Base-by-base conservation (phyloP, 2,888 invertebrate species). In the Amiota minor region DNA sequence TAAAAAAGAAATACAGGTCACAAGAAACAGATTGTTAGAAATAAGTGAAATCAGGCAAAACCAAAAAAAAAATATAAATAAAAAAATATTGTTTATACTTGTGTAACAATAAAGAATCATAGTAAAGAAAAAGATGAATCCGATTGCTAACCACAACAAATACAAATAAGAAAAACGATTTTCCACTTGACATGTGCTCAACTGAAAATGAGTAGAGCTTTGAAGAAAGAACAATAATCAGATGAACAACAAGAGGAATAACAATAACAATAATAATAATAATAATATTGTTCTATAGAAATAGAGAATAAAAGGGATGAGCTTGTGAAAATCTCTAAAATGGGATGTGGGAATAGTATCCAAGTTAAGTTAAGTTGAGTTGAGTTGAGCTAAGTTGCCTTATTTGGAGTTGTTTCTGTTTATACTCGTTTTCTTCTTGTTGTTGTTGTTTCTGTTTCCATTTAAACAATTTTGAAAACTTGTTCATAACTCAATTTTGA, bases 141-240 rank as follows among this genome's bases (percentile, higher is more conserved):
- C 35, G 35, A 35, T 35, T 35, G 35, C 6, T 35, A 35, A 35
- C 53, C 18, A 53, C 35, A 50, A 71, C 53, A 71, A 64, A 9
- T 20, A 53, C 53, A 35, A 49, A 65, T 64, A 74, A 79, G 45
- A 71, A 72, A 83, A 83, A 81, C 83, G 84, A 84, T 83, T 83
- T 83, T 83, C 83, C 83, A 83, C 83, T 83, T 84, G 84, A 83
- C 83, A 83, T 82, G 78, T 81, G 80, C 83, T 82, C 82, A 84
- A 83, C 81, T 84, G 82, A 80, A 82, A 82, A 46, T 20, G 69
- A 35, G 14, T 35, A 45, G 45, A 23, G 64, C 62, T 23, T n/a
- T n/a, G n/a, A n/a, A 53, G 53, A 53, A n/a, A 9, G 53, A 53
- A 53, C 53, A 53, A n/a, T 9, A 53, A 45, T 23, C 23, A 65